Base-by-base conservation (phyloP, 2,888 invertebrate genomes). In the Steromphala cineraria region DNA sequence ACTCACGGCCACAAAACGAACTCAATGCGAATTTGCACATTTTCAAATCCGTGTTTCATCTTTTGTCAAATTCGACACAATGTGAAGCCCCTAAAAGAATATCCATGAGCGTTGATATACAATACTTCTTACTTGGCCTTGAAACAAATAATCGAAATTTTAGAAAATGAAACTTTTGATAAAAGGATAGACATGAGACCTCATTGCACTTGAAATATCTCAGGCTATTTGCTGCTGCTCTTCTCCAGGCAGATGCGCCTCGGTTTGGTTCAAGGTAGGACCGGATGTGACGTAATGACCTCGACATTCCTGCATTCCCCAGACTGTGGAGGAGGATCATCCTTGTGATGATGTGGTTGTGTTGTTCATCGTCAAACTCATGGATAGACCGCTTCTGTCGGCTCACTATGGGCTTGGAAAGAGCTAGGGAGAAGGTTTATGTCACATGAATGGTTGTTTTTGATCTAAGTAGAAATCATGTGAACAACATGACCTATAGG, bases 321-420 rank as follows among this genome's bases (percentile, higher is more conserved):
- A 80, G 53, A 31, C 53, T 53, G 21, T 80, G 67, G 17, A 80
- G 53, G n/a, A 80, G 56, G 5, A 75, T 62, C 80, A 80, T 80
- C 53, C 75, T 80, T 21, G 75, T 56, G n/a, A 75, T 28, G 19
- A 56, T 56, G 62, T 80, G 75, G 21, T 79, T 46, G 19, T 79
- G 71, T 21, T 53, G 52, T n/a, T 67, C 53, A n/a, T 19, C 21
- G 8, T 79, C 74, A 28, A 24, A 46, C 5, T 78, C 78, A 8
- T 19, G 19, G 19, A 67, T 56, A 1, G 56, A 31, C 5, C 78
- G 78, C 8, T 46, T 56, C 7, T 19, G 0, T 3, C 62, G 28
- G 31, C 17, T 31, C 40, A 78, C n/a, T 17, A 53, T 76, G 0
- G 53, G 53, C 3, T 17, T 24, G 15, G 31, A 53, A 17, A 53